These are phyloP conservation scores for Agrilus biguttatus DNA, from an alignment of 2,888 invertebrate genomes.

Conservation along the genomic window DNA sequence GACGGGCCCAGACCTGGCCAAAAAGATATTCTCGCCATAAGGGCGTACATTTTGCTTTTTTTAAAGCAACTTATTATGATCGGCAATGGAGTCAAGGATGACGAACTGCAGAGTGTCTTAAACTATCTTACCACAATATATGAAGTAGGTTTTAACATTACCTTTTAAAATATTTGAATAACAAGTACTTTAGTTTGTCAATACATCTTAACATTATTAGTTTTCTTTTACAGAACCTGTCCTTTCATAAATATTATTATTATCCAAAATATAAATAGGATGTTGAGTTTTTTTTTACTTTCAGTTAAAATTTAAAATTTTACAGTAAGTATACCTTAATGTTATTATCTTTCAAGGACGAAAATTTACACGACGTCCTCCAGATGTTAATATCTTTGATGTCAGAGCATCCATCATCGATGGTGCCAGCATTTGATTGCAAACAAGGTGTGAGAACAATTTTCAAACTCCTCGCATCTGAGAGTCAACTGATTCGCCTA, in stretches of 20 bases:
- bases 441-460: conserved; percentile 94
- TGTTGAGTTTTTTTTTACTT: background rate
- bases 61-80: conserved; percentile 93
- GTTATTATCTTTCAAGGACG: conserved; percentile 51
- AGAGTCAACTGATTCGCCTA: conserved; percentile 88
- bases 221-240: no score
- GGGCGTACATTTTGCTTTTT: conserved; percentile 89
- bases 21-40: conserved; percentile 86
- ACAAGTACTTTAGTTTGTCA: no score
- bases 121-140: conserved; percentile 97
- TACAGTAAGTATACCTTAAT: background rate
- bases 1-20: conserved; percentile 90
- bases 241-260: no score
- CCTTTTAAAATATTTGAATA: background rate
- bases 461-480: conserved; percentile 91
- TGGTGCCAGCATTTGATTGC: conserved; percentile 98
- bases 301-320: background rate
- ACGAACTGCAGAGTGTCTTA: conserved; percentile 94
- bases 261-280: no score
- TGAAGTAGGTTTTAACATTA: conserved; percentile 48
- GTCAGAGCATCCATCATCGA: conserved; percentile 96
- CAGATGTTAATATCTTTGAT: conserved; percentile 94
- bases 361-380: conserved; percentile 94
- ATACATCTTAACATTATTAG: no score
- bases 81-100: conserved; percentile 93